Percentiles rank a stretch among this genome's conserved stretches.
Conservation (phyloP, 2,113 vertebrate species). For the Neotoma lepida region DNA sequence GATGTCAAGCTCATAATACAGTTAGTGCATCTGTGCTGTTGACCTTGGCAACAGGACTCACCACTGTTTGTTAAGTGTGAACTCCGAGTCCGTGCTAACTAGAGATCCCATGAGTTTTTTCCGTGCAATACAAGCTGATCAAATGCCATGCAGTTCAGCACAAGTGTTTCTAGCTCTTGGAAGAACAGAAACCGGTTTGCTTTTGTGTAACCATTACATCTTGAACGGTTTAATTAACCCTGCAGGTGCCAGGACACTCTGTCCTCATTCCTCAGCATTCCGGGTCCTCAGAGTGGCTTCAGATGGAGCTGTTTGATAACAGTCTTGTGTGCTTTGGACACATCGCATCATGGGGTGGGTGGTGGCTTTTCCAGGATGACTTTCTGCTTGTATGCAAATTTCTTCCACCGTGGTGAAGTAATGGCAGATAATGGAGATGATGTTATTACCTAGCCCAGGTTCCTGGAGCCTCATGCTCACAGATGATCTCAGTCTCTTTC, state of each 20-base stretch:
- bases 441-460: not conserved
- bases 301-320: not conserved
- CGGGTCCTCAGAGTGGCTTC: not conserved
- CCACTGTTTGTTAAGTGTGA: conserved; percentile 90
- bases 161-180: conserved; percentile 81
- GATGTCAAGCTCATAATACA: conserved; percentile 96
- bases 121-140: conserved; percentile 76
- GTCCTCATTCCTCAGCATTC: not conserved
- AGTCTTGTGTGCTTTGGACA: not conserved
- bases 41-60: conserved; percentile 92
- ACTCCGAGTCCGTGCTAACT: conserved; percentile 86
- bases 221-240: conserved; percentile 84
- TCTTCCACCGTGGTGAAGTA: rapidly evolving
- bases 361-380: not conserved
- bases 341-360: not conserved
- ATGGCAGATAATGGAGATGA: not conserved
- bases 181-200: conserved; percentile 62
- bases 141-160: conserved; percentile 77
- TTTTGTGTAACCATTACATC: conserved; percentile 74
- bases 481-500: rapidly evolving
- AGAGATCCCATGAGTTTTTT: conserved; percentile 82
- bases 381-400: not conserved
- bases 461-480: not conserved
- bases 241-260: conserved; percentile 66
- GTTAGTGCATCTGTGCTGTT: conserved; percentile 94